Base-by-base conservation (phyloP, 2,113 vertebrate species). In the Mormyrus lacerda region DNA sequence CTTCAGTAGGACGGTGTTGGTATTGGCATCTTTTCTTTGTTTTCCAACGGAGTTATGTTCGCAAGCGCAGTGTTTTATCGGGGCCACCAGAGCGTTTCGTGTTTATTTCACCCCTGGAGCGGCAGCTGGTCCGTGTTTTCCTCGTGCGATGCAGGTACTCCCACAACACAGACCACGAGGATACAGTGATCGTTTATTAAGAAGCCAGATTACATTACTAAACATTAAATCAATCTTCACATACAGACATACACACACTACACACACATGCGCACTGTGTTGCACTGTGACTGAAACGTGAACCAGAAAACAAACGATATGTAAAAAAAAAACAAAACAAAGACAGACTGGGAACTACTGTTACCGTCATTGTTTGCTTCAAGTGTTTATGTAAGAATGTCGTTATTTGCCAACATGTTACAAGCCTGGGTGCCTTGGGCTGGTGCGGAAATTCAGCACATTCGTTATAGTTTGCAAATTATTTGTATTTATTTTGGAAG, bases 341-440 rank as follows among this genome's bases (percentile, higher is more conserved):
- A 93, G 94, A 95, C 92, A 92, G 92, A 91, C 91, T 91, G 91
- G 82, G 92, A 93, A 91, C 91, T 92, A 90, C 93, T 92, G 92
- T 91, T 88, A 94, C 93, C 92, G 91, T 92, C 73, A 91, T 93
- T 27, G 93, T 95, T 93, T 82, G 94, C 94, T 95, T 94, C 90
- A 92, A 92, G 93, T 95, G 92, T 94, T 95, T 93, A 93, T 94
- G 94, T 95, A 92, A 93, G 94, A 95, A 96, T 94, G 93, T 94
- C 88, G 90, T 96, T 94, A 94, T 94, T 95, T 96, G 97, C 97
- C 96, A 95, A 96, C 94, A 94, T 94, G 92, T 96, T 94, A 92
- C 92, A 96, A 92, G 97, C 96, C 96, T 95, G 96, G 94, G 96
- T 96, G 96, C 96, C 97, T 97, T 94, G 95, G 97, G 96, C 96